These are phyloP conservation scores for Nesoenas mayeri DNA, from an alignment of 2,113 vertebrate species.

Conservation along the genomic window DNA sequence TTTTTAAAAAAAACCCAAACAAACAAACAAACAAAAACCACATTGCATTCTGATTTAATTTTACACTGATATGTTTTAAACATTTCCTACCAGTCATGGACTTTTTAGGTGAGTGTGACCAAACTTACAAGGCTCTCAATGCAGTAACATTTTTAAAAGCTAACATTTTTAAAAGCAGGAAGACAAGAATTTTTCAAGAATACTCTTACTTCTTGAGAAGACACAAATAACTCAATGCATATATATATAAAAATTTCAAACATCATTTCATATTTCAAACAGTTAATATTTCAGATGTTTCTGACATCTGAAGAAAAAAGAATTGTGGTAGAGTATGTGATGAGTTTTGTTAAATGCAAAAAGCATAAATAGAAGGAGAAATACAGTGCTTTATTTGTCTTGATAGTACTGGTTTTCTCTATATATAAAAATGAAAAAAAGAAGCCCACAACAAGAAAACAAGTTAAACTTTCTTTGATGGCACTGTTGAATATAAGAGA, in stretches of 20 bases:
- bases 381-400: background rate
- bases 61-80: background rate
- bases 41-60: background rate
- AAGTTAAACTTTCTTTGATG: background rate
- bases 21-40: too few species aligned
- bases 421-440: background rate
- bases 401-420: background rate
- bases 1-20: too few species aligned
- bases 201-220: background rate
- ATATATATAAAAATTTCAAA: background rate
- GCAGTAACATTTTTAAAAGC: background rate
- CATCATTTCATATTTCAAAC: background rate
- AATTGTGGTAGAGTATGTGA: background rate
- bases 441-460: background rate
- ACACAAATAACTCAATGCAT: background rate
- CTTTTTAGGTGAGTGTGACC: background rate
- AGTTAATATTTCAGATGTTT: background rate
- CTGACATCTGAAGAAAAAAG: background rate
- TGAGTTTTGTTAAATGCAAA: background rate
- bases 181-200: background rate
- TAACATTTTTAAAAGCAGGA: background rate
- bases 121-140: background rate
- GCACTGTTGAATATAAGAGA: background rate
- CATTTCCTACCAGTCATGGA: background rate
- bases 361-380: background rate